Conservation (phyloP, 2,888 invertebrate genomes). For the Dorcus parallelipipedus region DNA sequence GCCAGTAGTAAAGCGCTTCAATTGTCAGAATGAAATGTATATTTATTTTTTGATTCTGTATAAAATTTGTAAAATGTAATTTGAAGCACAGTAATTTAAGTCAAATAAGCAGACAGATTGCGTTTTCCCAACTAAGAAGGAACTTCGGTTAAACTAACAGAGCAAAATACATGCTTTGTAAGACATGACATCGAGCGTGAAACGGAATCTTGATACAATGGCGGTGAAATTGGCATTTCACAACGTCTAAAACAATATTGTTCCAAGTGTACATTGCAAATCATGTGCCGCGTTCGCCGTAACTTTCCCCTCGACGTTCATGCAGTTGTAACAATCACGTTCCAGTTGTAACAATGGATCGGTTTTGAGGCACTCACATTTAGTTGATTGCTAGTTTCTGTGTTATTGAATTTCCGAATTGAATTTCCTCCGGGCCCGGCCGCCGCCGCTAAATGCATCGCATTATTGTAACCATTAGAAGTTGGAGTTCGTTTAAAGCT, state of each 20-base stretch:
- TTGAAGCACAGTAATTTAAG: too few species aligned
- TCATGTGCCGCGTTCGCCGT: neutral
- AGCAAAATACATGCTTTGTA: too few species aligned
- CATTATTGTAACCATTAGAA: constrained; percentile 19
- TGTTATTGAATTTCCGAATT: constrained; percentile 26
- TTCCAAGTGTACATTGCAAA: constrained; percentile 21
- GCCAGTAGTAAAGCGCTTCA: too few species aligned
- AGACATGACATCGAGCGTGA: neutral
- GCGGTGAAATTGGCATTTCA: constrained; percentile 25
- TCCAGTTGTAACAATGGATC: constrained; percentile 4
- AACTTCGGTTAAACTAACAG: too few species aligned
- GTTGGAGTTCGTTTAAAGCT: constrained; percentile 17
- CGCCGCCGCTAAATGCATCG: constrained; percentile 21
- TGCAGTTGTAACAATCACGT: constrained; percentile 3
- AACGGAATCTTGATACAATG: constrained; percentile 19
- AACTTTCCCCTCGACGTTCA: neutral
- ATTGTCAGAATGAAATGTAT: too few species aligned
- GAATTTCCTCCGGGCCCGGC: constrained; percentile 21
- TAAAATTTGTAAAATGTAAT: too few species aligned
- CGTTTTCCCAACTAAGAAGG: too few species aligned
- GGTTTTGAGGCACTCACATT: constrained; percentile 3
- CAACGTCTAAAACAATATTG: constrained; percentile 28
- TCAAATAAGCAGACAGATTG: too few species aligned
- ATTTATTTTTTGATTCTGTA: too few species aligned
- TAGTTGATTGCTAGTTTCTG: constrained; percentile 3